These are phyloP conservation scores for Smittia aterrima DNA, from an alignment of 2,888 invertebrate genomes.

Conservation along the genomic window DNA sequence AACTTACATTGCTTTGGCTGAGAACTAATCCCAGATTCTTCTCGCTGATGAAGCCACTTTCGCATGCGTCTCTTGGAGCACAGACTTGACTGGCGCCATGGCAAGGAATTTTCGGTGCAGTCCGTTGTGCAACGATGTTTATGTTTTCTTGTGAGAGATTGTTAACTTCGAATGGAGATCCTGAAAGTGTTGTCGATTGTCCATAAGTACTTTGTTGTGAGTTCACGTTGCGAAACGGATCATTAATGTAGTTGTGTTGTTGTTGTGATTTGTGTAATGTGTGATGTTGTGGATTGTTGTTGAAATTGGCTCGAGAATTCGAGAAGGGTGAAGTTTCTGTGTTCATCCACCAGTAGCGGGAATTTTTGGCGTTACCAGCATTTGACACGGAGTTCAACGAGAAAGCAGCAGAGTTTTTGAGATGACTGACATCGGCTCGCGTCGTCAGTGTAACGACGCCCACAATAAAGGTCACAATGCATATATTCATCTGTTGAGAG, in stretches of 20 bases:
- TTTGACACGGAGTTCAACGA: background rate
- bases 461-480: constrained; percentile 23
- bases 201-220: constrained; percentile 24
- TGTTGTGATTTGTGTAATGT: constrained; percentile 30
- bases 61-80: constrained; percentile 61
- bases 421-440: constrained; percentile 30
- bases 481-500: constrained; percentile 22
- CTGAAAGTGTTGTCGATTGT: constrained; percentile 32
- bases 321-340: constrained; percentile 15
- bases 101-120: constrained; percentile 52
- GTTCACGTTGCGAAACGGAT: background rate
- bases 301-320: background rate
- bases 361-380: constrained; percentile 20
- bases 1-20: constrained; percentile 33
- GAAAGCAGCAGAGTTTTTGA: background rate
- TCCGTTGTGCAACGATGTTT: constrained; percentile 21
- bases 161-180: constrained; percentile 30
- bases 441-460: constrained; percentile 11
- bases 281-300: background rate
- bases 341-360: constrained; percentile 28
- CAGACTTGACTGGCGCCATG: constrained; percentile 63
- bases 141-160: constrained; percentile 6
- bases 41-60: constrained; percentile 57
- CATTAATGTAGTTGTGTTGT: background rate
- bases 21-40: constrained; percentile 24